Conservation (phyloP, 2,888 invertebrate species). For the Neuroscelio doddi region DNA sequence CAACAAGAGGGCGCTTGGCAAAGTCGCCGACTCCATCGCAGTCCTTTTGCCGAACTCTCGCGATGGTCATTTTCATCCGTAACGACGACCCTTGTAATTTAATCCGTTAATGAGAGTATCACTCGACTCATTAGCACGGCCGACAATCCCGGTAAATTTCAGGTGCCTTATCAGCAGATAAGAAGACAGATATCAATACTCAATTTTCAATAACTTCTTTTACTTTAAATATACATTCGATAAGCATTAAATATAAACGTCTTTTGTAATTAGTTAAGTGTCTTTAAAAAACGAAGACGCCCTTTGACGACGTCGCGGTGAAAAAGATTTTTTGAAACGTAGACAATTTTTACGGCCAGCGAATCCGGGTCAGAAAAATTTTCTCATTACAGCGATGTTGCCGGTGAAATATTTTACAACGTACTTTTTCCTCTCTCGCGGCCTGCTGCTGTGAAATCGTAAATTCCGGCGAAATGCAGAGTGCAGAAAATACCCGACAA, state of each 20-base stretch:
- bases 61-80: constrained; percentile 33
- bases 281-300: no score
- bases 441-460: constrained; percentile 37
- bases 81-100: constrained; percentile 54
- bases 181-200: background rate
- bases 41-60: constrained; percentile 45
- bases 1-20: constrained; percentile 28
- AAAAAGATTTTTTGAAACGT: no score
- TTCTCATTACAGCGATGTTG: constrained; percentile 33
- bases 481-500: constrained; percentile 45
- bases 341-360: constrained; percentile 21
- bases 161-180: constrained; percentile 9
- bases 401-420: constrained; percentile 42
- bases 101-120: constrained; percentile 61
- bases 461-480: constrained; percentile 45
- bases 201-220: no score
- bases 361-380: constrained; percentile 44
- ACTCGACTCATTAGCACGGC: constrained; percentile 57
- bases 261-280: no score
- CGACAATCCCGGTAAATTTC: constrained; percentile 39
- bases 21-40: constrained; percentile 34
- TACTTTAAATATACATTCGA: no score
- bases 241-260: no score
- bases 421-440: constrained; percentile 30
- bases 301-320: no score